Evolutionary conservation across 2,888 invertebrate species (phyloP), one percentile per base, ranked within the genome.

Genomic region (Peribatodes rhomboidaria): DNA sequence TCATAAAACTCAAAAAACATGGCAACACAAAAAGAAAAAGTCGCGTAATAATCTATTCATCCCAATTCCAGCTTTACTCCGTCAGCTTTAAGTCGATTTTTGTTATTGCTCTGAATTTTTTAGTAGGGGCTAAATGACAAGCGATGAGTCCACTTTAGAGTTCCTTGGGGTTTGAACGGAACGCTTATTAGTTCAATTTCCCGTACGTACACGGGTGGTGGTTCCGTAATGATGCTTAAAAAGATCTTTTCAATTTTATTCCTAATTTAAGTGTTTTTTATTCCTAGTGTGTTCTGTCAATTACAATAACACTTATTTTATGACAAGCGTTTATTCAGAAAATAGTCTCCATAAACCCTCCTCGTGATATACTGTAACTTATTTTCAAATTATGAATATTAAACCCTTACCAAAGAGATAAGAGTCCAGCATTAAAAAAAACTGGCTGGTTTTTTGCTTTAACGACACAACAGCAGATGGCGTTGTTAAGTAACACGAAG

Each of bases 1-100:
- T 79, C 79, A 69, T 22, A 77, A 81, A 83, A 83, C 81, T 79
- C 80, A 78, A 37, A 54, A 53, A 47, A 27, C 47, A 33, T 35
- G 33, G 44, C 55, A 55, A n/a, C 44, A 6, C 31, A 50, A 18
- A 62, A 72, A 78, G 73, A 62, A 68, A 81, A 76, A 79, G 69
- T 66, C 0, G 18, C 4, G 44, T 22, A 64, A 59, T 61, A 68
- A 61, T 20, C 4, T 16, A 18, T 20, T 22, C 42, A 16, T 20
- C n/a, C 37, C 3, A 61, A 52, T 60, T 16, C 54, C 33, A 37
- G 31, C 54, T 27, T 35, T 67, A 60, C 14, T 6, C 0, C 22
- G 0, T n/a, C 9, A 7, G 9, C 0, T n/a, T 1, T 46, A 62
- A 41, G 59, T 61, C 27, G 54, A 57, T 55, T 42, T 41, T 70